Evolutionary conservation across 2,888 invertebrate genomes (phyloP).

Genomic region (Aproaerema taeniolella): DNA sequence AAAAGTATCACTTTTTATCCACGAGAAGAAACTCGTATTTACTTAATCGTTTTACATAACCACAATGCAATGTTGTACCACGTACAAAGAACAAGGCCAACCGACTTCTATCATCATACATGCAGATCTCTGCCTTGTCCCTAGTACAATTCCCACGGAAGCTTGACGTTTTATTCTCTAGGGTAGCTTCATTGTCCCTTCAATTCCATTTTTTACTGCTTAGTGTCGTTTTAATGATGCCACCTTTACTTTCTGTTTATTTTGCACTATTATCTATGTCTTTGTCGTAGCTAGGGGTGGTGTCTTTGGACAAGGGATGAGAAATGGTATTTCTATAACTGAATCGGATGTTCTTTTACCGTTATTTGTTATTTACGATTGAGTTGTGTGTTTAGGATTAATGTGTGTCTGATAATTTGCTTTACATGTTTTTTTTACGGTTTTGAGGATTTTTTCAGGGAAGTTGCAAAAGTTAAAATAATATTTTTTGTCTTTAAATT

Average conservation of each 20-base stretch:
- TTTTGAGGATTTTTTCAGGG: too few species aligned
- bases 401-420: constrained; percentile 35
- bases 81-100: too few species aligned
- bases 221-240: constrained; percentile 62
- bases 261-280: constrained; percentile 59
- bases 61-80: too few species aligned
- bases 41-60: too few species aligned
- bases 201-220: constrained; percentile 42
- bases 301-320: constrained; percentile 61
- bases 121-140: too few species aligned
- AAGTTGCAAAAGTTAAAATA: too few species aligned
- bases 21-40: too few species aligned
- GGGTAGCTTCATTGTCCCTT: constrained; percentile 29
- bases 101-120: too few species aligned
- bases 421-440: constrained; percentile 40
- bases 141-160: constrained; percentile 40
- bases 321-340: constrained; percentile 50
- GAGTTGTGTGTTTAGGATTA: constrained; percentile 25
- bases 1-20: too few species aligned
- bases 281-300: constrained; percentile 54
- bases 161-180: constrained; percentile 10
- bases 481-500: too few species aligned
- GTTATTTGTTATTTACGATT: constrained; percentile 39
- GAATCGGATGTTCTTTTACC: constrained; percentile 40
- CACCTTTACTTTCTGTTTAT: constrained; percentile 59